Evolutionary conservation across 2,797 vertebrate genomes (phyloP), one percentile per base, ranked within the genome.

Genomic region (Acestrorhynchus altus): DNA sequence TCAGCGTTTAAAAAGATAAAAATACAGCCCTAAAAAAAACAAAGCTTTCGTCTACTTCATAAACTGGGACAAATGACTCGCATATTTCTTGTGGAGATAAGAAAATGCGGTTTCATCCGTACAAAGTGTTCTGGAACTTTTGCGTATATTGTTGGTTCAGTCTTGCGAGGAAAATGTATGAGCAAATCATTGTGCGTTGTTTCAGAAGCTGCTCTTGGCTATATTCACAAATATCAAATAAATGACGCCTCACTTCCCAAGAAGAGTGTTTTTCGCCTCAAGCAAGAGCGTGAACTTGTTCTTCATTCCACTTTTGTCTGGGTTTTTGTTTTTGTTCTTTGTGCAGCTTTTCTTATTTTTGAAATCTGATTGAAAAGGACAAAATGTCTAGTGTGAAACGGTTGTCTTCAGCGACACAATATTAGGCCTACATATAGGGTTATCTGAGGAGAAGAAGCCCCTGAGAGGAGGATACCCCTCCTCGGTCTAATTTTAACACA

Each of bases 151-250:
- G 18, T 64, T 40, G 39, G 39, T 20, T 39, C 18, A 63, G 60
- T 40, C 18, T 60, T 42, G 39, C 35, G 22, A 4, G 61, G 39
- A 40, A 44, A 64, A 40, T 42, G 31, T 42, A 20, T n/a, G 31
- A 61, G 31, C 35, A 42, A 63, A 40, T 22, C 18, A 42, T 40
- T 46, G 10, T 11, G 1, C 28, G 8, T 13, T 2, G 26, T 57
- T 49, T 24, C 22, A 2, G 31, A 46, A 70, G 59, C 31, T 20
- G 18, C 13, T 56, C 18, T 26, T 40, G 1, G 31, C 5, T 12
- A 49, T 59, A 59, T 39, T 18, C 16, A 12, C 49, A 47, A 47
- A 64, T 26, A 65, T 40, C 61, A n/a, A 66, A 68, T 24, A 47
- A 20, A 66, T 71, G 39, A 3, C n/a, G 7, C 11, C 10, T 49